Conservation (phyloP, 2,888 invertebrate genomes). For the Idaea aversata region DNA sequence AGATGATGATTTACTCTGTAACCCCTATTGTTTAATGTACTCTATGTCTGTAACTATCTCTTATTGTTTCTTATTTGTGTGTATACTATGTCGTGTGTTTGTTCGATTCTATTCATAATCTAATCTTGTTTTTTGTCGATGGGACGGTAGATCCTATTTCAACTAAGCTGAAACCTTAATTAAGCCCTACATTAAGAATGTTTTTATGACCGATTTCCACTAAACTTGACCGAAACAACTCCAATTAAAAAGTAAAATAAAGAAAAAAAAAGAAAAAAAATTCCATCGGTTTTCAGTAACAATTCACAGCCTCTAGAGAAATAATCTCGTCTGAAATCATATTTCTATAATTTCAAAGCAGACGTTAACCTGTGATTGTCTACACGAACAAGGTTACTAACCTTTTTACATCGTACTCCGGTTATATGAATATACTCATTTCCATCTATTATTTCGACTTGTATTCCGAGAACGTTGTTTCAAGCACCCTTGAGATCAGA, state of each 20-base stretch:
- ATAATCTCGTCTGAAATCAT: background rate
- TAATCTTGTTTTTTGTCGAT: too few species aligned
- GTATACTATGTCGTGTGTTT: too few species aligned
- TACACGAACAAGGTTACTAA: slow-evolving; percentile 9
- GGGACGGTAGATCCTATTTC: too few species aligned
- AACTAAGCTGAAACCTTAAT: too few species aligned
- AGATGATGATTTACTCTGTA: too few species aligned
- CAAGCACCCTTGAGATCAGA: slow-evolving; percentile 10
- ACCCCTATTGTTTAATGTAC: too few species aligned
- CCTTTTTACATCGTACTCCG: slow-evolving; percentile 11
- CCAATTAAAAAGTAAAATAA: background rate
- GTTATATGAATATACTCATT: slow-evolving; percentile 19
- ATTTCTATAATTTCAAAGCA: background rate
- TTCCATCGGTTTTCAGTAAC: background rate
- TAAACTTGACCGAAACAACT: too few species aligned
- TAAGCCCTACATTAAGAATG: too few species aligned
- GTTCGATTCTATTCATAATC: too few species aligned
- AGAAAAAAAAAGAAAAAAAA: background rate
- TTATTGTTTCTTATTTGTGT: too few species aligned
- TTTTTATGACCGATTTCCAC: background rate
- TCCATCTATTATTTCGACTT: slow-evolving; percentile 18
- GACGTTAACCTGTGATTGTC: background rate
- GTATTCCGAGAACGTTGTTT: slow-evolving; percentile 6
- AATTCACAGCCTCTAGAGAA: background rate
- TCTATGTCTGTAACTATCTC: too few species aligned